Evolutionary conservation across 2,888 invertebrate genomes (phyloP).

Genomic region (Hololepta plana): DNA sequence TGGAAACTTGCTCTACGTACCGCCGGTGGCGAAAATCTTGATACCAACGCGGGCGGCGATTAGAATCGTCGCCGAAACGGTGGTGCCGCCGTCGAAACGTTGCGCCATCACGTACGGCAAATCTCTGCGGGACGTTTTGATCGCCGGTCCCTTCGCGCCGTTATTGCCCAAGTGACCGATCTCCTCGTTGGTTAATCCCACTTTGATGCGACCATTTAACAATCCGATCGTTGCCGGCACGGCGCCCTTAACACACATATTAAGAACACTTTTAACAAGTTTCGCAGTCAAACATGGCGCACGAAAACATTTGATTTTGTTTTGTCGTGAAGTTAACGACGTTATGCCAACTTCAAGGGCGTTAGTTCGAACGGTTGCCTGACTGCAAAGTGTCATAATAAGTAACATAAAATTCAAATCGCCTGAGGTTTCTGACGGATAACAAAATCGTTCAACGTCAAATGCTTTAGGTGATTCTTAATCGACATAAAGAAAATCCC

Average conservation of each 20-base stretch:
- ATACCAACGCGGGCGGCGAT: constrained; percentile 70
- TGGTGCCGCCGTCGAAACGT: constrained; percentile 70
- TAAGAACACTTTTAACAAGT: constrained; percentile 9
- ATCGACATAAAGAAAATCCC: too few relatives aligned
- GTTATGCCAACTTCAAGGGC: too few relatives aligned
- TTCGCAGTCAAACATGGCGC: too few relatives aligned
- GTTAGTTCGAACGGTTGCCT: too few relatives aligned
- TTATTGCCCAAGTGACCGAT: constrained; percentile 43
- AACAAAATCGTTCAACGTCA: too few relatives aligned
- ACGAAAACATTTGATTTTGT: too few relatives aligned
- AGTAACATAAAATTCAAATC: too few relatives aligned
- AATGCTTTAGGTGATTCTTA: too few relatives aligned
- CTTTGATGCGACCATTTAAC: constrained; percentile 60
- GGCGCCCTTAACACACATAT: constrained; percentile 45
- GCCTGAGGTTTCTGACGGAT: too few relatives aligned
- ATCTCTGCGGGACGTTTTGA: constrained; percentile 83
- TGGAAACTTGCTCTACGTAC: constrained; percentile 18
- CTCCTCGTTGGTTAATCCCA: constrained; percentile 52
- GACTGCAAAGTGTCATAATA: too few relatives aligned
- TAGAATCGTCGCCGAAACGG: constrained; percentile 87
- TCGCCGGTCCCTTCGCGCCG: constrained; percentile 26
- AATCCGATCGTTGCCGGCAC: constrained; percentile 88
- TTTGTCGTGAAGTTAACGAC: too few relatives aligned
- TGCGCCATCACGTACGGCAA: constrained; percentile 55
- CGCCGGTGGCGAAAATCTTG: constrained; percentile 87